Conservation (phyloP, 2,888 invertebrate genomes). For the Andrena hattorfiana region DNA sequence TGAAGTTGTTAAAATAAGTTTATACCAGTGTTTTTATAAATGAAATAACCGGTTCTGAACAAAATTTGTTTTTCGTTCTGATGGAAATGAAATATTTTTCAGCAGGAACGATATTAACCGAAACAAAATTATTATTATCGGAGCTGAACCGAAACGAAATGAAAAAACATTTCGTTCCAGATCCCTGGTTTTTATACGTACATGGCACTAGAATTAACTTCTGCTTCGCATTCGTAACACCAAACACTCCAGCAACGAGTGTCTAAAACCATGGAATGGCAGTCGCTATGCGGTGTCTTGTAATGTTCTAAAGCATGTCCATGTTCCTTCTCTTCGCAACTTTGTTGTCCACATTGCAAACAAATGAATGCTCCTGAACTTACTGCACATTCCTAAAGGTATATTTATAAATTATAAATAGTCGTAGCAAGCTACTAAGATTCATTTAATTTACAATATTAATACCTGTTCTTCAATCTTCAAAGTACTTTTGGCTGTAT, state of each 20-base stretch:
- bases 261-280: conserved; percentile 91
- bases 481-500: conserved; percentile 82
- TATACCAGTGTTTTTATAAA: too few species aligned
- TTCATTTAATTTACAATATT: not conserved
- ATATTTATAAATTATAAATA: not conserved
- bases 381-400: conserved; percentile 58
- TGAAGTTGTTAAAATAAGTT: too few species aligned
- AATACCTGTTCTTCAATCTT: conserved; percentile 85
- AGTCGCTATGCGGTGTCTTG: conserved; percentile 91
- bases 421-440: not conserved
- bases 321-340: conserved; percentile 90
- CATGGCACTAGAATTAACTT: conserved; percentile 87
- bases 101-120: too few species aligned
- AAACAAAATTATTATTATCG: too few species aligned
- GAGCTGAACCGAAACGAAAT: too few species aligned
- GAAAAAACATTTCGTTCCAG: too few species aligned
- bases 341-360: conserved; percentile 91
- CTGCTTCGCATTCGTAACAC: conserved; percentile 92
- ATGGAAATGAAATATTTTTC: too few species aligned
- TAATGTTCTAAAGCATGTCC: conserved; percentile 92
- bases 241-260: conserved; percentile 90
- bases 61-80: too few species aligned
- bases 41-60: too few species aligned
- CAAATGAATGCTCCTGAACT: conserved; percentile 90
- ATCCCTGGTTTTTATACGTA: conserved; percentile 52